Conservation (phyloP, 64 coral and sea anemone genomes). For the Catalaphyllia jardinei region DNA sequence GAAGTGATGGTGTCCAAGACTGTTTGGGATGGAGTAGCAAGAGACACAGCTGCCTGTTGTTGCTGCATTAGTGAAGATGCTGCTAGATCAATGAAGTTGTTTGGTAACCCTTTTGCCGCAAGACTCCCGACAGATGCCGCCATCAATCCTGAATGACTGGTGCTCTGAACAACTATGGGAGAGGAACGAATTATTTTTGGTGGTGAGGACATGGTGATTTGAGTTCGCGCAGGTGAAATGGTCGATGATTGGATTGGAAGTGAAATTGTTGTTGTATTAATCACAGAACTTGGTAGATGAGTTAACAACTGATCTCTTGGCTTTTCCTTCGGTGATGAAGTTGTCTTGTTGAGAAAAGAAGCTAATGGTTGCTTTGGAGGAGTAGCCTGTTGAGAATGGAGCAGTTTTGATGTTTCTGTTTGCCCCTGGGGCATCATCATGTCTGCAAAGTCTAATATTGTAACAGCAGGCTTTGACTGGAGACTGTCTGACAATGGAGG, state of each 20-base stretch:
- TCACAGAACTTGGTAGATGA: constrained; percentile 49
- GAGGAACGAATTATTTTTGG: constrained; percentile 56
- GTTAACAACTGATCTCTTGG: constrained; percentile 47
- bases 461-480: constrained; percentile 66
- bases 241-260: constrained; percentile 46
- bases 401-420: constrained; percentile 40
- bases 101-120: constrained; percentile 25
- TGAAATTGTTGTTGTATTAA: constrained; percentile 58
- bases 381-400: constrained; percentile 29
- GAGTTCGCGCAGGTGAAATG: constrained; percentile 40
- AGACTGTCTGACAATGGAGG: constrained; percentile 22
- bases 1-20: constrained; percentile 49
- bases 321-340: constrained; percentile 70
- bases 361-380: constrained; percentile 52
- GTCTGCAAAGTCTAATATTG: constrained; percentile 91
- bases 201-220: constrained; percentile 31
- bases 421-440: constrained; percentile 52
- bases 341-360: constrained; percentile 38
- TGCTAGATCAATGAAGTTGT: constrained; percentile 59
- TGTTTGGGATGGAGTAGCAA: constrained; percentile 22
- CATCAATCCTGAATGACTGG: neutral
- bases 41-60: constrained; percentile 21
- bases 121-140: constrained; percentile 14
- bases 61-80: constrained; percentile 43
- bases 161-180: neutral